A percentile compares a stretch with the other conserved stretches of the same genome.
Evolutionary conservation across 2,888 invertebrate species (phyloP).

Genomic region (Halictus quadricinctus): DNA sequence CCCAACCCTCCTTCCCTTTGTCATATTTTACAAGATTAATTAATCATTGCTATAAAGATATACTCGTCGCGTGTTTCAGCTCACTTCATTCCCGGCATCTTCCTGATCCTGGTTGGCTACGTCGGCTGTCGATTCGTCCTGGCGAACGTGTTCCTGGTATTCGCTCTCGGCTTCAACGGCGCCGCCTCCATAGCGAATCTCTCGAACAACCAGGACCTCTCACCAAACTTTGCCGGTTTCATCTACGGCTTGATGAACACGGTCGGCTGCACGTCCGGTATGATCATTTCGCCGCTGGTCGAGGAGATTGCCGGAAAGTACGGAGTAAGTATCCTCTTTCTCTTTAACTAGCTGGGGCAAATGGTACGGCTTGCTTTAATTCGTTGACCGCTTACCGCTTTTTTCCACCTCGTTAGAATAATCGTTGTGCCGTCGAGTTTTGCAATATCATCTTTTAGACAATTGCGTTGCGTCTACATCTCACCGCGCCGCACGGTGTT

Average conservation of each 20-base stretch:
- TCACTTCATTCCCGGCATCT: constrained; percentile 85
- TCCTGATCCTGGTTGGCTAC: constrained; percentile 81
- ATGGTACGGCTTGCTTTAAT: not conserved
- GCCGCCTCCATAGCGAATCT: constrained; percentile 83
- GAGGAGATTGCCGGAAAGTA: constrained; percentile 84
- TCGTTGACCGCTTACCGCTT: not conserved
- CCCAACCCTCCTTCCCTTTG: no score
- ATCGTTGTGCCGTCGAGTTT: not conserved
- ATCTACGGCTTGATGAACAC: constrained; percentile 90
- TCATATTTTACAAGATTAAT: no score
- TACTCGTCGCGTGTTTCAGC: constrained; percentile 79
- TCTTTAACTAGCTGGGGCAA: not conserved
- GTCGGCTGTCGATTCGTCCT: constrained; percentile 70
- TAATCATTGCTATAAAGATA: no score
- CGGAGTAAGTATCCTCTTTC: constrained; percentile 80
- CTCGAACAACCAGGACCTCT: constrained; percentile 86
- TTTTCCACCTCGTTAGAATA: not conserved
- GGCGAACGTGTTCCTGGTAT: constrained; percentile 74
- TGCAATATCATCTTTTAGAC: not conserved
- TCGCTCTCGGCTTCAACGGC: constrained; percentile 79
- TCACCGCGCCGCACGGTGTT: no score
- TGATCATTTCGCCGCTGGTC: constrained; percentile 88
- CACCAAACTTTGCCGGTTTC: constrained; percentile 89
- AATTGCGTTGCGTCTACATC: not conserved
- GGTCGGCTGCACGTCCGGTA: constrained; percentile 88